Evolutionary conservation across 2,797 vertebrate species (phyloP).

Genomic region (Macroramphosus scolopax): DNA sequence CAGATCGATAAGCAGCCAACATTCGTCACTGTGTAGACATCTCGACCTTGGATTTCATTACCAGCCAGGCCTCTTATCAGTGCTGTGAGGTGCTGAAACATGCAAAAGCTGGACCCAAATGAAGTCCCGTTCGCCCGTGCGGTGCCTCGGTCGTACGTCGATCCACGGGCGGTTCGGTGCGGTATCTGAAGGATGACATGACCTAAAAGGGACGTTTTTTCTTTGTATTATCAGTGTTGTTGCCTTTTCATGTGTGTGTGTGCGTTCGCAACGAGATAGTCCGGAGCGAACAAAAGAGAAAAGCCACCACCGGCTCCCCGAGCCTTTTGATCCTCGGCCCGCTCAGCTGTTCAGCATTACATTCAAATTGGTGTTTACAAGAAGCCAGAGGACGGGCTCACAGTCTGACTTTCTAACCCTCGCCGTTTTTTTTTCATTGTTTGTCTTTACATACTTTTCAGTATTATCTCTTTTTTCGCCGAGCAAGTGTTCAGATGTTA

Average conservation of each 20-base stretch:
- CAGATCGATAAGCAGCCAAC: slow-evolving; percentile 33
- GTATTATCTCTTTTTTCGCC: slow-evolving; percentile 68
- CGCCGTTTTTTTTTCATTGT: slow-evolving; percentile 2
- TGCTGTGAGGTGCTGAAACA: slow-evolving; percentile 33
- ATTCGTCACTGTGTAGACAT: no score
- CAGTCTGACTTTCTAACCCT: slow-evolving; percentile 54
- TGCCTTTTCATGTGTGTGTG: slow-evolving; percentile 61
- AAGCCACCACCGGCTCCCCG: slow-evolving; percentile 31
- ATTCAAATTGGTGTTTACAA: slow-evolving; percentile 80
- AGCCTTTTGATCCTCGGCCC: slow-evolving; percentile 59
- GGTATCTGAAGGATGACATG: slow-evolving; percentile 48
- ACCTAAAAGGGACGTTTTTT: slow-evolving; percentile 76
- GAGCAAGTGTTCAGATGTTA: slow-evolving; percentile 53
- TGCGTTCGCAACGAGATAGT: slow-evolving; percentile 52
- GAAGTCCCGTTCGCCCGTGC: slow-evolving; percentile 26
- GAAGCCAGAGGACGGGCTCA: slow-evolving; percentile 66
- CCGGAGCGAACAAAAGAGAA: slow-evolving; percentile 37
- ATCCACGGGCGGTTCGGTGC: slow-evolving; percentile 15
- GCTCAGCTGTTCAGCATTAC: slow-evolving; percentile 79
- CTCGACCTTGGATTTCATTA: slow-evolving; percentile 54
- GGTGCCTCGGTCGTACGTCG: slow-evolving; percentile 19
- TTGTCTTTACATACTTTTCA: slow-evolving; percentile 50
- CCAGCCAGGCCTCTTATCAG: slow-evolving; percentile 59
- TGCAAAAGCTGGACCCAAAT: slow-evolving; percentile 39
- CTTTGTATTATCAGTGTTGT: slow-evolving; percentile 66